Conservation (phyloP, 2,888 invertebrate species). For the Macaria liturata region DNA sequence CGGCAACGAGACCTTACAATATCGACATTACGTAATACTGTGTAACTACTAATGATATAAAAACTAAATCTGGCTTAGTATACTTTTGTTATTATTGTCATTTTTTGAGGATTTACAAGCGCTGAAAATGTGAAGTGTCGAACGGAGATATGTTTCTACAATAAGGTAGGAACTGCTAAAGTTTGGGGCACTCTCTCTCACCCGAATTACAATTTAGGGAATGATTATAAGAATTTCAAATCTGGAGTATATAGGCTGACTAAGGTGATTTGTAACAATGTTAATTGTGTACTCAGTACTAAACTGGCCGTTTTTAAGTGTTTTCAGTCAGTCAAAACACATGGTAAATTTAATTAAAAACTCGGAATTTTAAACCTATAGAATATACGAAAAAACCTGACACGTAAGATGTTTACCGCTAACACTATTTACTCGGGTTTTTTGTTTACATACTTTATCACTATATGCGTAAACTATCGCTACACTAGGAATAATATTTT, state of each 20-base stretch:
- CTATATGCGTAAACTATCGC: slow-evolving; percentile 19
- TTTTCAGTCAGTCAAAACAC: slow-evolving; percentile 2
- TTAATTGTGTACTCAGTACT: too few species aligned
- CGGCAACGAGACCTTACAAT: slow-evolving; percentile 24
- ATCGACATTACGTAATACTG: slow-evolving; percentile 13
- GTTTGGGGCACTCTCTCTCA: too few species aligned
- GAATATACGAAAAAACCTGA: too few species aligned
- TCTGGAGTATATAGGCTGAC: too few species aligned
- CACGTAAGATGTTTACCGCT: neutral
- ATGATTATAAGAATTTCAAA: too few species aligned
- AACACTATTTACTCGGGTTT: slow-evolving; percentile 2
- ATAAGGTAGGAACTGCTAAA: too few species aligned
- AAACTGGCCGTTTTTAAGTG: too few species aligned
- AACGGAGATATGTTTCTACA: too few species aligned
- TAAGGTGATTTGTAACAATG: too few species aligned
- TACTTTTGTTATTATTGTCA: slow-evolving; percentile 2
- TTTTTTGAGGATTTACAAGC: neutral
- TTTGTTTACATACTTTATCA: slow-evolving; percentile 25
- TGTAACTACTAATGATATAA: neutral
- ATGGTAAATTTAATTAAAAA: neutral
- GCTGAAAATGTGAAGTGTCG: too few species aligned
- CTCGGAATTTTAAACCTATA: too few species aligned
- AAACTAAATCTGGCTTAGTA: neutral
- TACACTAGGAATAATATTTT: slow-evolving; percentile 28
- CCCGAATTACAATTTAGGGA: too few species aligned